Evolutionary conservation across 2,888 invertebrate species (phyloP), one percentile per base, ranked within the genome.

Genomic region (Caenorhabditis macrosperma): DNA sequence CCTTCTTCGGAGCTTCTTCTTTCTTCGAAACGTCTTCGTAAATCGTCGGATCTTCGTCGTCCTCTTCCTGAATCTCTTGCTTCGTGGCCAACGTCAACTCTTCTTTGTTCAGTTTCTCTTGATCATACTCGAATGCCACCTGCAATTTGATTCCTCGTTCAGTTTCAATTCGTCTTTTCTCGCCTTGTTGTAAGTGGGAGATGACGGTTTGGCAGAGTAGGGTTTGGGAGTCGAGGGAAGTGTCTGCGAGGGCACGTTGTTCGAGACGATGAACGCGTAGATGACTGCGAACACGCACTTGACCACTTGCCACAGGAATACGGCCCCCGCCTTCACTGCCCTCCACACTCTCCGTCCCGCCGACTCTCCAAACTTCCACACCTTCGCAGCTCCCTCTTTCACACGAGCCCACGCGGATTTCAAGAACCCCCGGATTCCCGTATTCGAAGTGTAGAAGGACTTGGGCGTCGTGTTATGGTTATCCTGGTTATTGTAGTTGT

Each of bases 141-240:
- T 76, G 48, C 12, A 75, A 35, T 33, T 22, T 44, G 20, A 28
- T 26, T 0, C 15, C 60, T 28, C n/a, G 20, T 26, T 60, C 33
- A 26, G 24, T 35, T 4, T 10, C 22, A 28, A 41, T 15, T n/a
- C 2, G n/a, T 46, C 6, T 35, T 17, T 17, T 15, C 30, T 38
- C 4, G 72, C 78, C 50, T 80, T 80, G 46, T 80, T 80, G 50
- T 80, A 80, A 66, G 30, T 59, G 10, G 80, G 80, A 0, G 80
- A 75, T 0, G 72, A 61, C 10, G 75, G 67, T 12, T 64, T 68
- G 2, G 72, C 52, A 12, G 64, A 61, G 38, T 69, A 82, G 30
- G 82, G 82, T 71, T 79, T 82, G 7, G 82, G 82, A 2, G 82
- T 82, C 10, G 82, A 75, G n/a, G 82, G 82, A n/a, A 82, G 63